These are phyloP conservation scores for Nansenia antarctica DNA, from an alignment of 2,113 vertebrate genomes.

Conservation along the genomic window DNA sequence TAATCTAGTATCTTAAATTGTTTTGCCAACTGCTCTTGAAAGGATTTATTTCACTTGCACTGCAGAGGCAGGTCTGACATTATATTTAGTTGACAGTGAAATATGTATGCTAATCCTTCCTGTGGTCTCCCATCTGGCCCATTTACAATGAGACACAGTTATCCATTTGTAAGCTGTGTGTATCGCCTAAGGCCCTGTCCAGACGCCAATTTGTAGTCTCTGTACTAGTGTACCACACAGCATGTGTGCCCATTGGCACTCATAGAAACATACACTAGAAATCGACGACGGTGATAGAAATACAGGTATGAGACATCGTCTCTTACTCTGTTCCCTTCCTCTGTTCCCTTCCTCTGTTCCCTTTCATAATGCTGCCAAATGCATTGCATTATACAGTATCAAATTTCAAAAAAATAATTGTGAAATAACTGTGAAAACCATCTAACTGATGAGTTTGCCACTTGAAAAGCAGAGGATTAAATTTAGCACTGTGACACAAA, in stretches of 20 bases:
- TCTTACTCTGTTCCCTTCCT: background rate
- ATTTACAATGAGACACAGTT: constrained; percentile 38
- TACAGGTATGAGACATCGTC: constrained; percentile 19
- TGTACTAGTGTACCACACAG: constrained; percentile 29
- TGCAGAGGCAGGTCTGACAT: constrained; percentile 17
- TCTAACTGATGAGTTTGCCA: background rate
- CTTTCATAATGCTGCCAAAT: constrained; percentile 15
- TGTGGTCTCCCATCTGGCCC: constrained; percentile 32
- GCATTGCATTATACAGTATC: constrained; percentile 1
- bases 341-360: constrained; percentile 1
- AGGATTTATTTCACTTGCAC: constrained; percentile 3
- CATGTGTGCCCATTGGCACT: constrained; percentile 5
- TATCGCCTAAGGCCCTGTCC: constrained; percentile 3
- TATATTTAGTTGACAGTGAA: constrained; percentile 38
- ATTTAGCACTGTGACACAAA: background rate
- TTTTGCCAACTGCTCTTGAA: constrained; percentile 2
- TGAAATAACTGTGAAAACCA: background rate
- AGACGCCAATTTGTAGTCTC: constrained; percentile 19
- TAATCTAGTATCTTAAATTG: constrained; percentile 11
- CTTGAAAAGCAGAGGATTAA: background rate
- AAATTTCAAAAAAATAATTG: background rate
- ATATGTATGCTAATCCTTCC: constrained; percentile 32
- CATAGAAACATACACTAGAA: constrained; percentile 48
- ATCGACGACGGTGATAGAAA: constrained; percentile 31
- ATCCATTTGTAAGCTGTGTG: constrained; percentile 43